These are phyloP conservation scores for Leptopilina syphax DNA, from an alignment of 2,888 invertebrate genomes.

Conservation along the genomic window DNA sequence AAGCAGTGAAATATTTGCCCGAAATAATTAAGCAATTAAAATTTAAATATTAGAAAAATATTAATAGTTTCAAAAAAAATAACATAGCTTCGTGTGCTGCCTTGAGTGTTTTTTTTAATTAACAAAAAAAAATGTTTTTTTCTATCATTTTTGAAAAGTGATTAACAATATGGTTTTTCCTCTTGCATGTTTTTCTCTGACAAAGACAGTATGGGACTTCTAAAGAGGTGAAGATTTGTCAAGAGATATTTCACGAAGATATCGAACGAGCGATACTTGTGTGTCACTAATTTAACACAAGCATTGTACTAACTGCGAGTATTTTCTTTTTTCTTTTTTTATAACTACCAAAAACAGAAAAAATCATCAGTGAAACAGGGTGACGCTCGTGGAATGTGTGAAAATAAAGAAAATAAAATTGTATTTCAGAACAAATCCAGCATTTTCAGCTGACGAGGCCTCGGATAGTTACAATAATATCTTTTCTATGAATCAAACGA, in stretches of 20 bases:
- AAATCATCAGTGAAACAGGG: conserved; percentile 17
- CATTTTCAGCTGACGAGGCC: conserved; percentile 69
- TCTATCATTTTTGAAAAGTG: not conserved
- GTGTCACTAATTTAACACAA: conserved; percentile 28
- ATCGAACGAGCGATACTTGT: not conserved
- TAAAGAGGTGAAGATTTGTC: conserved; percentile 24
- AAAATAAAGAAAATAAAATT: conserved; percentile 42
- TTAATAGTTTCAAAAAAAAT: conserved; percentile 12
- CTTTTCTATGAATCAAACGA: conserved; percentile 37
- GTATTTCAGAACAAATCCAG: conserved; percentile 70
- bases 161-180: conserved; percentile 24
- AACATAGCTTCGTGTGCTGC: conserved; percentile 22
- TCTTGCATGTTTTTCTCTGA: conserved; percentile 27
- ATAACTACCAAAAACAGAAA: too few species aligned
- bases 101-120: not conserved
- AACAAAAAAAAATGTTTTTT: not conserved
- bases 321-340: not conserved
- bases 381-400: conserved; percentile 9
- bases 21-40: not conserved
- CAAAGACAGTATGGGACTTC: conserved; percentile 35
- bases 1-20: not conserved
- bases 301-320: conserved; percentile 22
- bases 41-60: conserved; percentile 15
- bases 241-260: conserved; percentile 13
- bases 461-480: conserved; percentile 48